Conservation (phyloP, 2,113 vertebrate species). For the Pipra filicauda region DNA sequence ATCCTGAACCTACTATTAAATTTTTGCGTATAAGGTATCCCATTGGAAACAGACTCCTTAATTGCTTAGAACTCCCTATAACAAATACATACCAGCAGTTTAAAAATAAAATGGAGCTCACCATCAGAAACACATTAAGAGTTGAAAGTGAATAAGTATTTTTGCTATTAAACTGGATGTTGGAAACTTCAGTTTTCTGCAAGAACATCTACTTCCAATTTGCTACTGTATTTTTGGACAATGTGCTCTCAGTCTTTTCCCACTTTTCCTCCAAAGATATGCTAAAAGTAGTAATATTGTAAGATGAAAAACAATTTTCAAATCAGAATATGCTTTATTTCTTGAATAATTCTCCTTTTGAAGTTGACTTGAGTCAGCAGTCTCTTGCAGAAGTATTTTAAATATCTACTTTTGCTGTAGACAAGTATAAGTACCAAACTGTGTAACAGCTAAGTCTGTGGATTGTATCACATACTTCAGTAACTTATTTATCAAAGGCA, state of each 20-base stretch:
- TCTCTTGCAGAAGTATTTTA: not conserved
- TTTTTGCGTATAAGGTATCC: slow-evolving; percentile 81
- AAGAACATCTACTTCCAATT: slow-evolving; percentile 39
- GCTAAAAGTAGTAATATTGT: not conserved
- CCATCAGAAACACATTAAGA: slow-evolving; percentile 71
- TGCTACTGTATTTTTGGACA: slow-evolving; percentile 14
- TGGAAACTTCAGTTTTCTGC: slow-evolving; percentile 16
- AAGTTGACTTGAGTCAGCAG: not conserved
- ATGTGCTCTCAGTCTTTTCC: not conserved
- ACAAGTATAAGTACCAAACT: not conserved
- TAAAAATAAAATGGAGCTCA: slow-evolving; percentile 86
- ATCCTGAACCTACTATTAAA: slow-evolving; percentile 80
- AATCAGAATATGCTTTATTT: not conserved
- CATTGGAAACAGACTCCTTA: slow-evolving; percentile 73
- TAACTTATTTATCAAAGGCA: not conserved
- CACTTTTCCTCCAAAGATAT: not conserved
- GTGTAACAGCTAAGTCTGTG: not conserved
- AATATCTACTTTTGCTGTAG: not conserved
- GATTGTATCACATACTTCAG: not conserved
- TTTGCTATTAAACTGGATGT: slow-evolving; percentile 19
- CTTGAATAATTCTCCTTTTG: not conserved
- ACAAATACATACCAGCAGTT: slow-evolving; percentile 81
- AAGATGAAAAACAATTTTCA: not conserved
- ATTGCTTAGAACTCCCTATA: slow-evolving; percentile 83
- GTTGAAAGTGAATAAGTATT: slow-evolving; percentile 44